Evolutionary conservation across 2,797 vertebrate species (phyloP).

Genomic region (Sebastiscus albofasciatus): DNA sequence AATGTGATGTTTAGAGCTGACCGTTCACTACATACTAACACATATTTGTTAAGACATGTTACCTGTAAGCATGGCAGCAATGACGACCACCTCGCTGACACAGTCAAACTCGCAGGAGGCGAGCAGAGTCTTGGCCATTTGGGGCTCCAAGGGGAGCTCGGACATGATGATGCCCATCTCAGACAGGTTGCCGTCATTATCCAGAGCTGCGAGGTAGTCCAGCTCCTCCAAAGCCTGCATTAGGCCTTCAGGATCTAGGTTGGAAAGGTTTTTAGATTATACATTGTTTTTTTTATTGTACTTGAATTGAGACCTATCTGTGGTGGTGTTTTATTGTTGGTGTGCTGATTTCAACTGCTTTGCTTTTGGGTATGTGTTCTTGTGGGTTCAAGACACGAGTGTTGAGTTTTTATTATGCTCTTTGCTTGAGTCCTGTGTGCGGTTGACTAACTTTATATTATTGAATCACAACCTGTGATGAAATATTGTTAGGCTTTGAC

Average conservation of each 20-base stretch:
- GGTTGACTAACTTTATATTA: too few relatives aligned
- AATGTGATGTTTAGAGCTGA: background rate
- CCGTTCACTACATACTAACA: background rate
- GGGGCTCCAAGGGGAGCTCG: slow-evolving; percentile 90
- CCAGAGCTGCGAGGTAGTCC: slow-evolving; percentile 91
- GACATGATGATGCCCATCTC: slow-evolving; percentile 96
- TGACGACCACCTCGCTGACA: slow-evolving; percentile 89
- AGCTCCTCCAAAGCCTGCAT: slow-evolving; percentile 94
- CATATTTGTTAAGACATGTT: slow-evolving; percentile 9
- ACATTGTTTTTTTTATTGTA: background rate
- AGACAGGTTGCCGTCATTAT: slow-evolving; percentile 91
- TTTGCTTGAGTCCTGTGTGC: too few relatives aligned
- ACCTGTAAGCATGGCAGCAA: slow-evolving; percentile 94
- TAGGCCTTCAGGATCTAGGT: slow-evolving; percentile 86
- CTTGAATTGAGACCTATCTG: background rate
- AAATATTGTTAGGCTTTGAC: too few relatives aligned
- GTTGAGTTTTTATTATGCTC: too few relatives aligned
- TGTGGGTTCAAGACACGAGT: too few relatives aligned
- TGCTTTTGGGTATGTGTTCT: too few relatives aligned
- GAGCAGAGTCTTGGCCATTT: slow-evolving; percentile 90
- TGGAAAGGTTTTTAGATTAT: slow-evolving; percentile 1
- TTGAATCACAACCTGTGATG: too few relatives aligned
- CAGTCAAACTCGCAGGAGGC: slow-evolving; percentile 94
- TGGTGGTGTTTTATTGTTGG: too few relatives aligned
- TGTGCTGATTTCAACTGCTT: too few relatives aligned